Conservation (phyloP, 2,113 vertebrate genomes). For the Jacana jacana region DNA sequence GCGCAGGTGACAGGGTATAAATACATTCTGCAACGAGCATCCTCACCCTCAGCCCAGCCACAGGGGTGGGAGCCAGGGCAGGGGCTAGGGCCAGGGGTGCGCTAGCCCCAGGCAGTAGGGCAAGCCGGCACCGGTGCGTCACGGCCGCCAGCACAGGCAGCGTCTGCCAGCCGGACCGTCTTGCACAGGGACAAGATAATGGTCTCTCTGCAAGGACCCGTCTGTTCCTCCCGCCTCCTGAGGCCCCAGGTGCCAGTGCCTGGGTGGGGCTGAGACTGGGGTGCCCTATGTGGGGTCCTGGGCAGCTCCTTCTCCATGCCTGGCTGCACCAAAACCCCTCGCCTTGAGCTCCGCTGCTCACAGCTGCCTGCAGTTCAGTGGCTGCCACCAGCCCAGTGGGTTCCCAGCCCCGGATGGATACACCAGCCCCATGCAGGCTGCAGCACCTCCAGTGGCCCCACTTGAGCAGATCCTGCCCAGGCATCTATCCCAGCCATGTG, state of each 20-base stretch:
- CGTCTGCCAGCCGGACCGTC: conserved; percentile 54
- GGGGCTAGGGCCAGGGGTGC: not conserved
- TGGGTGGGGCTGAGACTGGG: not conserved
- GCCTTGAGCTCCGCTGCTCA: not conserved
- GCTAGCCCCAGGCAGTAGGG: not conserved
- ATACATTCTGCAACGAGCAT: conserved; percentile 65
- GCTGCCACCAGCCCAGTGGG: not conserved
- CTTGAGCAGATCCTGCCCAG: not conserved
- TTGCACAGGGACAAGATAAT: not conserved
- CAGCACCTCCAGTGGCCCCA: not conserved
- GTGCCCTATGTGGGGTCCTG: rapidly evolving
- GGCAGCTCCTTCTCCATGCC: not conserved
- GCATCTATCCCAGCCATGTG: rapidly evolving
- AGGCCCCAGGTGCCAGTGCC: not conserved
- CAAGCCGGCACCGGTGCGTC: conserved; percentile 39
- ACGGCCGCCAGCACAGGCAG: conserved; percentile 49
- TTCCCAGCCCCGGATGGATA: not conserved
- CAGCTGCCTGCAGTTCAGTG: rapidly evolving
- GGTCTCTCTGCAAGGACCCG: not conserved
- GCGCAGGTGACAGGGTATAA: conserved; percentile 59
- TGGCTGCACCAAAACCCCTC: not conserved
- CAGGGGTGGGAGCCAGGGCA: rapidly evolving
- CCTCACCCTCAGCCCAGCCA: not conserved
- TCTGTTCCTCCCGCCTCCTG: not conserved
- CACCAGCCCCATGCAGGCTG: not conserved